These are phyloP conservation scores for Sinonovacula constricta DNA, from an alignment of 1,140 invertebrate species.

Conservation along the genomic window DNA sequence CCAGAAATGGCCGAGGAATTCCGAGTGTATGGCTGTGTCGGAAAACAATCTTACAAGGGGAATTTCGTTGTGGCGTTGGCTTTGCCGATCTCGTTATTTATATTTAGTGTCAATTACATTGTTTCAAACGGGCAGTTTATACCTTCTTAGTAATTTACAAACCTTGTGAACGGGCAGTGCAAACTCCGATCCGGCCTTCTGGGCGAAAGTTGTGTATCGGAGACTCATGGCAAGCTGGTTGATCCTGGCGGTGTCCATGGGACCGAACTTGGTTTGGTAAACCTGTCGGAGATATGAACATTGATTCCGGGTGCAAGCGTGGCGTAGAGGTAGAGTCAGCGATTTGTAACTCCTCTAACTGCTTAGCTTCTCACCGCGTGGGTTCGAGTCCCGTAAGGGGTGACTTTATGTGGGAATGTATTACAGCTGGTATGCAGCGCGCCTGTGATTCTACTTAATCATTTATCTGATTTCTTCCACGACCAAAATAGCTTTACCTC, in stretches of 20 bases:
- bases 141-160: neutral
- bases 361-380: too few species aligned
- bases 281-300: too few species aligned
- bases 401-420: too few species aligned
- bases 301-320: too few species aligned
- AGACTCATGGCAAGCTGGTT: conserved; percentile 36
- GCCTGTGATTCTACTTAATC: too few species aligned
- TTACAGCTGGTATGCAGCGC: too few species aligned
- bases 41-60: neutral
- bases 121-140: neutral
- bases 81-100: neutral
- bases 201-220: conserved; percentile 46
- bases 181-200: conserved; percentile 34
- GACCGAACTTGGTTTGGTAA: conserved; percentile 52
- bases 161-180: conserved; percentile 42
- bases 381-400: too few species aligned
- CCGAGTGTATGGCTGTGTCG: neutral
- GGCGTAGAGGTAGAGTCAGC: too few species aligned
- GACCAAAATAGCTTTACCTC: too few species aligned
- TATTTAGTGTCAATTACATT: neutral
- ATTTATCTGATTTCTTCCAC: too few species aligned
- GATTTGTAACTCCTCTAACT: too few species aligned
- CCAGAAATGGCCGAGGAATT: neutral
- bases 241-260: conserved; percentile 53
- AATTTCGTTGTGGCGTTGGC: too few species aligned